Conservation (phyloP, 2,888 invertebrate genomes). For the Sabatieria punctata region DNA sequence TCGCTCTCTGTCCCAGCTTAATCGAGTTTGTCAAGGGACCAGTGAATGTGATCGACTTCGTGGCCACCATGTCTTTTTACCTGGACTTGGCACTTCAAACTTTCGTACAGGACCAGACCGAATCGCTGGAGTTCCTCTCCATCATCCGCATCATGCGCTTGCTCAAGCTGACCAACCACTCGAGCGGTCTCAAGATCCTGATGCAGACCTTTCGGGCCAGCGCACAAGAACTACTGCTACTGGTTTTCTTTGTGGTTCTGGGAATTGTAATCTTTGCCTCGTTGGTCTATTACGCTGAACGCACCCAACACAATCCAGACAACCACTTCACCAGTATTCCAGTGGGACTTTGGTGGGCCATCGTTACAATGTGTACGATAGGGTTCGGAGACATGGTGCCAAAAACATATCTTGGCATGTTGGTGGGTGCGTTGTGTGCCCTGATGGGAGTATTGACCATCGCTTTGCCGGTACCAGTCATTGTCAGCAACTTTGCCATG, state of each 20-base stretch:
- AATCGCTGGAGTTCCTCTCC: constrained; percentile 75
- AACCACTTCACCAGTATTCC: constrained; percentile 87
- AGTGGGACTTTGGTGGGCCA: constrained; percentile 83
- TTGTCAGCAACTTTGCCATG: constrained; percentile 86
- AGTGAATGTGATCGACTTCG: constrained; percentile 78
- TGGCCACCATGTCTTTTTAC: constrained; percentile 80
- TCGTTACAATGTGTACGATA: constrained; percentile 84
- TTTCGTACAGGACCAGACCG: constrained; percentile 28
- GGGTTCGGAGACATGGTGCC: constrained; percentile 68
- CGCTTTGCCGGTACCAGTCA: constrained; percentile 83
- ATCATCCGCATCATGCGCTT: constrained; percentile 76
- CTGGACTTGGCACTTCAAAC: constrained; percentile 51
- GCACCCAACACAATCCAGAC: constrained; percentile 65
- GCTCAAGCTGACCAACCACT: constrained; percentile 42
- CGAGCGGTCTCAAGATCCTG: constrained; percentile 35
- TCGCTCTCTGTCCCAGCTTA: constrained; percentile 60
- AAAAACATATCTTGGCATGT: not conserved
- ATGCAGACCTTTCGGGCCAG: constrained; percentile 55
- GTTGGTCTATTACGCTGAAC: constrained; percentile 81
- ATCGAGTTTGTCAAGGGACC: constrained; percentile 35
- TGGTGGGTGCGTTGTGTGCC: constrained; percentile 72
- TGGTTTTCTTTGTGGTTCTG: constrained; percentile 76
- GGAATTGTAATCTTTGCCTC: constrained; percentile 92
- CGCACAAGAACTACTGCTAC: constrained; percentile 71
- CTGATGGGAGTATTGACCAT: constrained; percentile 74